Evolutionary conservation across 2,797 vertebrate genomes (phyloP).

Genomic region (Ctenopoma multispine): DNA sequence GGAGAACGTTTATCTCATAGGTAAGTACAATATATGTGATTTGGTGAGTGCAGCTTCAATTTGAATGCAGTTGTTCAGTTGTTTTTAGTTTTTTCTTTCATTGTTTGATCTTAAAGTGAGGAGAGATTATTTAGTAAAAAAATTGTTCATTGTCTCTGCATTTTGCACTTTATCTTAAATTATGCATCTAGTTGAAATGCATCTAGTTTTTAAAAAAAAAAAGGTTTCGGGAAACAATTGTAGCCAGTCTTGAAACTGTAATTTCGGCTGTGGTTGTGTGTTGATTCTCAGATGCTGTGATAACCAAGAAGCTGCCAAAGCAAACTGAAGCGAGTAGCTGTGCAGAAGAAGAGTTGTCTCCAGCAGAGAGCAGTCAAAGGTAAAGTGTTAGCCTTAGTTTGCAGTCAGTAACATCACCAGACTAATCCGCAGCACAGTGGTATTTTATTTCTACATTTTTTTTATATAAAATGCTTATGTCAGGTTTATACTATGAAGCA

Average conservation of each 20-base stretch:
- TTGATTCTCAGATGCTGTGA: slow-evolving; percentile 64
- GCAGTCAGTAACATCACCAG: not conserved
- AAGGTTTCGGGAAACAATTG: not conserved
- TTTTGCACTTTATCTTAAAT: not conserved
- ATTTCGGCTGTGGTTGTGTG: slow-evolving; percentile 6
- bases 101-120: not conserved
- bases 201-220: not conserved
- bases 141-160: not conserved
- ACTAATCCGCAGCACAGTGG: not conserved
- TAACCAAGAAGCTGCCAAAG: slow-evolving; percentile 55
- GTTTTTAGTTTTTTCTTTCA: not conserved
- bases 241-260: not conserved
- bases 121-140: not conserved
- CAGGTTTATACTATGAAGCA: not conserved
- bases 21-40: slow-evolving; percentile 39
- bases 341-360: slow-evolving; percentile 11
- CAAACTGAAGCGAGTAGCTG: slow-evolving; percentile 11
- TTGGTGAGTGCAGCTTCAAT: not conserved
- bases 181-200: not conserved
- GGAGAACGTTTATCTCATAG: slow-evolving; percentile 66
- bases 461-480: not conserved
- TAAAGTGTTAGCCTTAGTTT: slow-evolving; percentile 25
- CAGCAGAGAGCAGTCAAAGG: slow-evolving; percentile 68
- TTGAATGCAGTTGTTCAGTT: not conserved
- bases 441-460: not conserved